Base-by-base conservation (phyloP, 2,797 vertebrate species). In the Otus scops region DNA sequence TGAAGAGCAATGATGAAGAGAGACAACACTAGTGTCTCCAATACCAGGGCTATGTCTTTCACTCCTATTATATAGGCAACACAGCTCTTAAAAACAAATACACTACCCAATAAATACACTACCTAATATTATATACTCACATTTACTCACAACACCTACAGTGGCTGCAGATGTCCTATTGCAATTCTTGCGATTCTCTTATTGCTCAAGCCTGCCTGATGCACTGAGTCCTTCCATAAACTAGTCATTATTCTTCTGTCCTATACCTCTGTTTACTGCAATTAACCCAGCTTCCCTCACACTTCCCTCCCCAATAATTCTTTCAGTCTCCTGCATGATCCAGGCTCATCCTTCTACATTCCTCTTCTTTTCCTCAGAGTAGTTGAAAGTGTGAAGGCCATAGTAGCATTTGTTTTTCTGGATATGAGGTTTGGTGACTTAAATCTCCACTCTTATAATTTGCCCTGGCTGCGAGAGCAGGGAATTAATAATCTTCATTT, bases 401-500 rank as follows among this genome's bases (percentile, higher is more conserved):
- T 6, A 53, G 22, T 27, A 47, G 3, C 24, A 47, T 77, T 71
- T 64, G 21, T 93, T 94, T 76, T 77, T 76, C 39, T 79, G n/a
- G 30, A 74, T 30, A 21, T 67, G 21, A 76, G 28, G 36, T 69
- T 75, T 47, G 32, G 7, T 39, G 32, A 9, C 9, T 63, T 82
- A 48, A 60, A 63, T 77, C 17, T 54, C 51, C 7, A 11, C 18
- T 22, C 17, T 48, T 28, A 50, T 12, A 7, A 48, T 69, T 76
- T 89, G 10, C 23, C 39, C 20, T 74, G 36, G 8, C 14, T 54
- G 15, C 28, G 28, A 54, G 6, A 56, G 13, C 28, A 71, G 24
- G 24, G 28, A 77, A 94, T 77, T 85, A 77, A 54, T 74, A 50
- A 60, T 83, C 36, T 71, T 83, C 4, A n/a, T 71, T 95, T 92